Evolutionary conservation across 64 coral and sea anemone genomes (phyloP), one percentile per base, ranked within the genome.

Genomic region (Cladopsammia gracilis): DNA sequence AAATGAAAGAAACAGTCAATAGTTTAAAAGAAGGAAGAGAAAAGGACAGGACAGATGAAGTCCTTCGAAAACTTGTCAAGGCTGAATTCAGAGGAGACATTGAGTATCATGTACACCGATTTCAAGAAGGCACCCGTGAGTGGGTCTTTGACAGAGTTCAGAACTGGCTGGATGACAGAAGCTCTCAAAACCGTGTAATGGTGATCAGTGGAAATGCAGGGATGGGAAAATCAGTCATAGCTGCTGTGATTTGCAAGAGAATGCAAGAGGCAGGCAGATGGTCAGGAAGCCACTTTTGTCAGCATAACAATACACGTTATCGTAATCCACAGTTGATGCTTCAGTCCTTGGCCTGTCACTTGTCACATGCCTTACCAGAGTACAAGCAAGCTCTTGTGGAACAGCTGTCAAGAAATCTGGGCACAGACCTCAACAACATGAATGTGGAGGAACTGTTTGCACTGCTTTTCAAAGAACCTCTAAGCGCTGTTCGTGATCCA

Each of bases 401-500:
- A 65, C 88, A 90, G 88, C 71, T 95, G 42, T 6, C 76, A 68
- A 94, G 62, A 54, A 64, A 80, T 68, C 48, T 60, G 25, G 78
- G 86, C 10, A 65, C 54, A 7, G 86, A 89, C 20, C 26, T 67
- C 10, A 68, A 44, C 49, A 82, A 82, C 43, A 49, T 64, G 45
- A 82, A 70, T 65, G 90, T 80, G 64, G 76, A 95, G 69, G 82
- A 90, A 72, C 62, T 90, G 70, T 76, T 90, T 70, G 90, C 88
- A 20, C 1, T 91, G 26, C 72, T 95, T 2, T 77, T 95, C 11
- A 76, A 91, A 68, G 73, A 78, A 25, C 93, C 93, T 25, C 26
- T 26, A 4, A 71, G 57, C 6, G 8, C 71, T n/a, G 50, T 73
- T 16, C 13, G 10, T 10, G n/a, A 67, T 11, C 75, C 45, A 10